Evolutionary conservation across 2,888 invertebrate genomes (phyloP), one percentile per base, ranked within the genome.

Genomic region (Apotomis capreana): DNA sequence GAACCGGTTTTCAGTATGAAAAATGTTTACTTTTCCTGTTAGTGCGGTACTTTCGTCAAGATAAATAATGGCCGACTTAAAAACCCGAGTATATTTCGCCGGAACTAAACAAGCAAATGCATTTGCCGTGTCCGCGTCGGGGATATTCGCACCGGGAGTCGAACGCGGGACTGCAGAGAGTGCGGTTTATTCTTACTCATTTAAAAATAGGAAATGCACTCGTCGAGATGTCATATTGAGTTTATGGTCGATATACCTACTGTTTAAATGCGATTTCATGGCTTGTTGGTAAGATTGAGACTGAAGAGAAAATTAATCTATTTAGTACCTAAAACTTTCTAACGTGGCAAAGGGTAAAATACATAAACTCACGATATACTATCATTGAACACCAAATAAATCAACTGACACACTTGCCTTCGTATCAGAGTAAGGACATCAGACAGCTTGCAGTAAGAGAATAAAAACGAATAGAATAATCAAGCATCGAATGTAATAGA

Each of bases 21-120:
- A 49, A 49, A 49, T 49, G 49, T 49, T 49, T 49, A 49, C 49
- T 49, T 54, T 54, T 13, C 15, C 13, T 6, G 13, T 13, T 4
- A 15, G 13, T 3, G n/a, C 4, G 2, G 54, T 12, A 12, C 36
- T 40, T 40, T n/a, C 36, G 2, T 36, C 5, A 49, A 57, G n/a
- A 37, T 58, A 58, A 58, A 67, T 58, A 58, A 67, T 49, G 8
- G 13, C 8, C 4, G 44, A 49, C 36, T 65, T 46, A 49, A 46
- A 55, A 44, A 52, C 5, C 13, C 13, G 5, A 26, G 15, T 6
- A 70, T 59, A 60, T 65, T 67, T 61, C 12, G 40, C 40, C 36
- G 46, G 40, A n/a, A 62, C 63, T 63, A 71, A 49, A 70, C 37
- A 59, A 49, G 52, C 68, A 68, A 72, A 72, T 72, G 68, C 72